Evolutionary conservation across 2,113 vertebrate genomes (phyloP).

Genomic region (Bagarius yarrelli): DNA sequence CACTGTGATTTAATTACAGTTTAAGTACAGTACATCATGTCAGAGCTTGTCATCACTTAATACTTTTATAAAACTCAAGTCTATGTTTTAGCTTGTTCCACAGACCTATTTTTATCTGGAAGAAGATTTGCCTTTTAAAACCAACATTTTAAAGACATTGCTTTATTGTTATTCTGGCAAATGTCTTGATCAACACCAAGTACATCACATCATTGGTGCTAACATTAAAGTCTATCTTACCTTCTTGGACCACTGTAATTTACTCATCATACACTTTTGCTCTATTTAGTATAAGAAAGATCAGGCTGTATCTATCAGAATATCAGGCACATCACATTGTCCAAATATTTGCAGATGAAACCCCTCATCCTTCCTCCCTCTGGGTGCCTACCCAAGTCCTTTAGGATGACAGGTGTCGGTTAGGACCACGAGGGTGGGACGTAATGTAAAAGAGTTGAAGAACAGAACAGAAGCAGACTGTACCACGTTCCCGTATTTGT

Average conservation of each 20-base stretch:
- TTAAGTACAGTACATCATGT: background rate
- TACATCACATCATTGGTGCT: background rate
- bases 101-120: slow-evolving; percentile 15
- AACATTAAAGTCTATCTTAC: slow-evolving; percentile 13
- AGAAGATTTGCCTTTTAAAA: slow-evolving; percentile 9
- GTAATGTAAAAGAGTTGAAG: background rate
- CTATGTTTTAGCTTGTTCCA: slow-evolving; percentile 5
- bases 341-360: too few relatives aligned
- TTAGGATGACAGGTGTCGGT: too few relatives aligned
- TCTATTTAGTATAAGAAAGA: background rate
- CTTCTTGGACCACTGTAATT: background rate
- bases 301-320: background rate
- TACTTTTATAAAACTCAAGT: background rate
- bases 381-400: too few relatives aligned
- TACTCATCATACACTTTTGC: slow-evolving; percentile 10
- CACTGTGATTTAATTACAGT: background rate
- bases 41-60: background rate
- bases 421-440: too few relatives aligned
- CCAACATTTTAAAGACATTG: slow-evolving; percentile 22
- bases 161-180: slow-evolving; percentile 7
- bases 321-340: background rate
- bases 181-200: slow-evolving; percentile 14
- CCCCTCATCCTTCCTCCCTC: too few relatives aligned
- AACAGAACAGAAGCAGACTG: background rate
- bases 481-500: background rate